Conservation (phyloP, 2,113 vertebrate genomes). For the Saccopteryx bilineata region DNA sequence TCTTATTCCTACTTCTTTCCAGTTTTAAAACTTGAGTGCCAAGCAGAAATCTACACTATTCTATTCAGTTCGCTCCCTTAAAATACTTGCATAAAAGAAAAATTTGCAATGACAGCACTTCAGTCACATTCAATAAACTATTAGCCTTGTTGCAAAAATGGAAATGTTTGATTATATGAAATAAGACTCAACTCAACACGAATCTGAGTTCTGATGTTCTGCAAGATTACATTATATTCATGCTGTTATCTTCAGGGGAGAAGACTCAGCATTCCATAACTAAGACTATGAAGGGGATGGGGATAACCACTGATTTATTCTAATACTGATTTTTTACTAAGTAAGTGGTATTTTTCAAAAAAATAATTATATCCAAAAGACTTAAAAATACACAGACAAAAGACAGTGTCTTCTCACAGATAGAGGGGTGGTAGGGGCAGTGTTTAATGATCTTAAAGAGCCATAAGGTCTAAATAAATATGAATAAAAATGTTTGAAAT, state of each 20-base stretch:
- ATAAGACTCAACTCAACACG: background rate
- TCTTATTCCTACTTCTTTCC: background rate
- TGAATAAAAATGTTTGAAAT: background rate
- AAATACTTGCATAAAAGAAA: slow-evolving; percentile 29
- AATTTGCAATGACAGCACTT: background rate
- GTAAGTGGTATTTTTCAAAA: background rate
- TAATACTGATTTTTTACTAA: slow-evolving; percentile 20
- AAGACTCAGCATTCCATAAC: background rate
- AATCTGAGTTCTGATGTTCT: slow-evolving; percentile 17
- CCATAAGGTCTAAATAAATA: background rate
- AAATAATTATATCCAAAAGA: background rate
- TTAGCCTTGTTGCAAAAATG: background rate
- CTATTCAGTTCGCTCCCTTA: background rate
- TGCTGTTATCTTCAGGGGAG: slow-evolving; percentile 4
- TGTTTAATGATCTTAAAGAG: background rate
- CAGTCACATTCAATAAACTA: background rate
- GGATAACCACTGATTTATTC: slow-evolving; percentile 32
- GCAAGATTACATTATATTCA: background rate
- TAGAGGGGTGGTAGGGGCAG: background rate
- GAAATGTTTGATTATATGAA: background rate
- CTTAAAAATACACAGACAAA: background rate
- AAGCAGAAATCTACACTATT: background rate
- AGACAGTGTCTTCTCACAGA: background rate
- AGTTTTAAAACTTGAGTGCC: background rate
- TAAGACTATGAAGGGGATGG: background rate